A percentile compares a stretch with the other conserved stretches of the same genome.
Evolutionary conservation across 2,113 vertebrate genomes (phyloP).

Genomic region (Amphiprion percula): DNA sequence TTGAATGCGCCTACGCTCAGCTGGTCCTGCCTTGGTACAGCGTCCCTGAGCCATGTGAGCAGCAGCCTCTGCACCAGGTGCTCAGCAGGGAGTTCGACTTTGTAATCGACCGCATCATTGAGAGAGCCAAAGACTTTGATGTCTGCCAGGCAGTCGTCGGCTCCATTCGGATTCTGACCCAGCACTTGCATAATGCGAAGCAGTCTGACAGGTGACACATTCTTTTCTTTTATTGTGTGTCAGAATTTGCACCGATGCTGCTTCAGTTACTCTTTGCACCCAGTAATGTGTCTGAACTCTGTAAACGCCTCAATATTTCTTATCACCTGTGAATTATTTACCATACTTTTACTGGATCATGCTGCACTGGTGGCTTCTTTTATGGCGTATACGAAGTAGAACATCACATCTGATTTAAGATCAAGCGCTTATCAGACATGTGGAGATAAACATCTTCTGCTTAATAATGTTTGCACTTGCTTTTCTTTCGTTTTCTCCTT

Average conservation of each 20-base stretch:
- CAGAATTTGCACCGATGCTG: not conserved
- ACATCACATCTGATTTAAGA: constrained; percentile 4
- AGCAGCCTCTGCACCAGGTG: constrained; percentile 79
- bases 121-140: constrained; percentile 71
- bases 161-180: constrained; percentile 81
- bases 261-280: constrained; percentile 44
- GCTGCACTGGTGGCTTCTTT: constrained; percentile 5
- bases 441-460: constrained; percentile 18
- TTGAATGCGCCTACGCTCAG: constrained; percentile 81
- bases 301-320: constrained; percentile 47
- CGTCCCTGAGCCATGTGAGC: constrained; percentile 64
- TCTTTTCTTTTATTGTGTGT: not conserved
- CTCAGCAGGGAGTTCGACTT: constrained; percentile 78
- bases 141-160: constrained; percentile 74
- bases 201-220: constrained; percentile 76
- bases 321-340: constrained; percentile 64
- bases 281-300: constrained; percentile 30
- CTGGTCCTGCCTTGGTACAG: constrained; percentile 80
- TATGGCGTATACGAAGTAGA: not conserved
- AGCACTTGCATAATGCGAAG: constrained; percentile 81
- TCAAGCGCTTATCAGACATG: not conserved
- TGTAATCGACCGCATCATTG: constrained; percentile 74
- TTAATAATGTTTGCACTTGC: constrained; percentile 3
- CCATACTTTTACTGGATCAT: constrained; percentile 29
- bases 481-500: constrained; percentile 19